Percentiles rank a stretch among this genome's conserved stretches.
Conservation (phyloP, 2,797 vertebrate genomes). For the Ceyx erithaca region DNA sequence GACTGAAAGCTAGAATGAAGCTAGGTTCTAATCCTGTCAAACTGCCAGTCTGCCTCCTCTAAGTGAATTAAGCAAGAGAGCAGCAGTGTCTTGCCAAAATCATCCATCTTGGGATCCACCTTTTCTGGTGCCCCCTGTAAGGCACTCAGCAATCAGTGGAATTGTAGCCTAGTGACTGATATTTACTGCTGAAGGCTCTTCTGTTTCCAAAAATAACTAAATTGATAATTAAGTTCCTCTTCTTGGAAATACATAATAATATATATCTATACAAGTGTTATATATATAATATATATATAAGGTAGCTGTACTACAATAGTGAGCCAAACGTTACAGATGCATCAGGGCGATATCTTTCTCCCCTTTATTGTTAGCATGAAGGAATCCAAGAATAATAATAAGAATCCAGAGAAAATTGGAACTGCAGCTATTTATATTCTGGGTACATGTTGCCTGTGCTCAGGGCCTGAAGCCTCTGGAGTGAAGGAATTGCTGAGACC, state of each 20-base stretch:
- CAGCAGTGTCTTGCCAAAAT: neutral
- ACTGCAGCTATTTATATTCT: neutral
- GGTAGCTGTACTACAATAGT: neutral
- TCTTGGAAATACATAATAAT: neutral
- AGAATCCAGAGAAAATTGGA: neutral
- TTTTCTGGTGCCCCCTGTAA: neutral
- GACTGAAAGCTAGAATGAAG: neutral
- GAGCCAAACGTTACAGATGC: neutral
- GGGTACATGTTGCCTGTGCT: neutral
- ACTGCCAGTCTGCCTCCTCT: neutral
- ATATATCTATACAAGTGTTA: no score
- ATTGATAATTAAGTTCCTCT: neutral
- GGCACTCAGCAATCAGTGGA: neutral
- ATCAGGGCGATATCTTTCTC: neutral
- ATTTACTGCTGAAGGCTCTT: neutral
- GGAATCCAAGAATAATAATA: neutral
- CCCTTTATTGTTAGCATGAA: neutral
- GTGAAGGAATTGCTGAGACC: neutral
- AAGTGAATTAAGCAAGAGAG: neutral
- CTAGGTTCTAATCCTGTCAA: neutral
- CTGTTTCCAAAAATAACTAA: neutral
- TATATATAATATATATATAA: no score
- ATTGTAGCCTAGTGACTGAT: neutral
- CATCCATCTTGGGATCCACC: neutral
- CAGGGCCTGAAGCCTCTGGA: neutral